phyloP scores from a whole-genome alignment of 2,113 vertebrate species.

The Bombycilla garrulus region DNA sequence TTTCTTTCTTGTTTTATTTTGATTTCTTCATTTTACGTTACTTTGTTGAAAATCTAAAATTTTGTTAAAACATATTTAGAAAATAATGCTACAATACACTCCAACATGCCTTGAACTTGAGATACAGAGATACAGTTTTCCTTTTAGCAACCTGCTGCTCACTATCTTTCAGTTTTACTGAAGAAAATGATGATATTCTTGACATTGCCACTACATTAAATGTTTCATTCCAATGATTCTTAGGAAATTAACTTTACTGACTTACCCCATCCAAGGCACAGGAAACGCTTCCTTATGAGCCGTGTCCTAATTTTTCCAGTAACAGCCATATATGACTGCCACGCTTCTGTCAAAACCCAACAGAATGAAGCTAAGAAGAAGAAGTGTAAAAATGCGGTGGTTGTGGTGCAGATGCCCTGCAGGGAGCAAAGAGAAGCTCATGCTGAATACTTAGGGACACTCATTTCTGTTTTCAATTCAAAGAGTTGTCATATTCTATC shows the following conservation, averaged over 20 bases:
- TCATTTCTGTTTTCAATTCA: constrained; percentile 22
- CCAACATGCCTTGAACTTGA: not conserved
- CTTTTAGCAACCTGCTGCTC: not conserved
- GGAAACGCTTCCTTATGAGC: constrained; percentile 96
- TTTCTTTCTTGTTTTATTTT: constrained; percentile 38
- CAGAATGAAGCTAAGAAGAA: constrained; percentile 99
- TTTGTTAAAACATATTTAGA: constrained; percentile 10
- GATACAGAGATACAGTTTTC: not conserved
- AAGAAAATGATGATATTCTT: not conserved
- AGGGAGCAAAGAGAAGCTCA: constrained; percentile 51
- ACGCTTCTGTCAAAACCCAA: constrained; percentile 99
- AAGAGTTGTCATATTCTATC: constrained; percentile 17
- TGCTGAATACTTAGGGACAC: constrained; percentile 24
- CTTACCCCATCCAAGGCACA: constrained; percentile 99
- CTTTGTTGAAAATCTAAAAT: constrained; percentile 33
- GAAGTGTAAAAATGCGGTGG: constrained; percentile 97
- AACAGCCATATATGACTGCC: constrained; percentile 99
- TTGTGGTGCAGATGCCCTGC: constrained; percentile 95
- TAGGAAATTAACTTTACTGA: not conserved
- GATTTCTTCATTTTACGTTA: not conserved
- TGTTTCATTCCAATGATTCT: not conserved
- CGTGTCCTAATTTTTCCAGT: constrained; percentile 97
- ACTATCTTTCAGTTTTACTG: not conserved
- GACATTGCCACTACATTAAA: not conserved
- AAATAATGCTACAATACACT: not conserved